Base-by-base conservation (phyloP, 2,888 invertebrate genomes). In the Aquatica leii region DNA sequence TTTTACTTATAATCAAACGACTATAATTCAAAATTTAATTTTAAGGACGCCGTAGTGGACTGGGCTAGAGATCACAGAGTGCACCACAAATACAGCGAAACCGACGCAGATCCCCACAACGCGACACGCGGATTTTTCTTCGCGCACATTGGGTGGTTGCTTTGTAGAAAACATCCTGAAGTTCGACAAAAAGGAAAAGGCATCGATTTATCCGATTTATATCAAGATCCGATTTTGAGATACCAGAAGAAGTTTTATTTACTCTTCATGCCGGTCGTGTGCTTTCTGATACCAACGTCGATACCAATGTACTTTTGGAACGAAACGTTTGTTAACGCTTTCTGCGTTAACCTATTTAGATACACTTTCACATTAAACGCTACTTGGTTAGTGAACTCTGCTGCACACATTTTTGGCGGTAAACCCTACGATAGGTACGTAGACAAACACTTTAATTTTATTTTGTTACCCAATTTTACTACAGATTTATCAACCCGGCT, bases 71-170 rank as follows among this genome's bases (percentile, higher is more conserved):
- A 92, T 77, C 91, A 92, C 82, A 86, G 93, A 72, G 91, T 94
- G 77, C 94, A 97, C 80, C 96, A 97, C 84, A 97, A 96, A 80
- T 96, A 90, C 83, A 93, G 92, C 15, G 96, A 97, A 80, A 97
- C 96, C 0, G 90, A 96, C 79, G 96, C 95, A 0, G 96, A 97
- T 82, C 96, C 96, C 0, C 95, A 97, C 80, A 95, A 96, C 78
- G 94, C 95, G 1, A 93, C 83, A 54, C 86, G 96, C 20, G 98
- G 98, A 8, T 96, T 98, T 84, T 97, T 97, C 87, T 98, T 97
- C 83, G 89, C 97, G 0, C 98, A 98, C 81, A 87, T 97, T 73
- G 98, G 98, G 62, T 98, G 98, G 98, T 85, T 98, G 66, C 82
- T 97, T 59, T 91, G 91, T 74, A 88, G 90, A 73, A 97, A 98